phyloP scores from a whole-genome alignment of 1,140 invertebrate species.

The Drosophila insularis region DNA sequence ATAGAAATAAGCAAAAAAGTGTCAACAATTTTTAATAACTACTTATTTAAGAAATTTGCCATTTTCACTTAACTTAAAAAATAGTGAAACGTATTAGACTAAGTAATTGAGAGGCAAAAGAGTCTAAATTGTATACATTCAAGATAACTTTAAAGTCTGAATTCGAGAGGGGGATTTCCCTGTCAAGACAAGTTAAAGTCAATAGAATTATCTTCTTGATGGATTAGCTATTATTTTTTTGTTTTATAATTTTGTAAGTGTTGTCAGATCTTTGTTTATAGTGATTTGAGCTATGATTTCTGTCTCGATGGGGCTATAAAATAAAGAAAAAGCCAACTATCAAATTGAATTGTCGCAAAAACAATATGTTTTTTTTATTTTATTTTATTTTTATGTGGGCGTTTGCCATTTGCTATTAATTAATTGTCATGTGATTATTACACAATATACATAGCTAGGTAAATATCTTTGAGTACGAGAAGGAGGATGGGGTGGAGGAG shows the following conservation, averaged over 20 bases:
- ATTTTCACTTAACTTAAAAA: no score
- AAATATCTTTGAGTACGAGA: slow-evolving; percentile 35
- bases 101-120: no score
- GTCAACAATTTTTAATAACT: no score
- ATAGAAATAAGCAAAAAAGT: no score
- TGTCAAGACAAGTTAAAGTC: no score
- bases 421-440: slow-evolving; percentile 72
- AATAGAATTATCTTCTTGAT: neutral
- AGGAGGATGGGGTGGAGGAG: neutral
- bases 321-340: slow-evolving; percentile 22
- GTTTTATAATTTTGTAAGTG: neutral
- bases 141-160: no score
- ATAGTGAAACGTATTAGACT: no score
- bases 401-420: slow-evolving; percentile 58
- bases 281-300: slow-evolving; percentile 25
- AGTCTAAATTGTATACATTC: no score
- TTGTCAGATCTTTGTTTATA: neutral
- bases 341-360: slow-evolving; percentile 77
- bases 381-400: slow-evolving; percentile 49
- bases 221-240: neutral
- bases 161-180: no score
- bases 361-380: slow-evolving; percentile 12
- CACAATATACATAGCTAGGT: slow-evolving; percentile 50
- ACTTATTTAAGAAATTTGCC: no score
- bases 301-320: slow-evolving; percentile 47